Evolutionary conservation across 2,888 invertebrate species (phyloP).

Genomic region (Oasisia sp.): DNA sequence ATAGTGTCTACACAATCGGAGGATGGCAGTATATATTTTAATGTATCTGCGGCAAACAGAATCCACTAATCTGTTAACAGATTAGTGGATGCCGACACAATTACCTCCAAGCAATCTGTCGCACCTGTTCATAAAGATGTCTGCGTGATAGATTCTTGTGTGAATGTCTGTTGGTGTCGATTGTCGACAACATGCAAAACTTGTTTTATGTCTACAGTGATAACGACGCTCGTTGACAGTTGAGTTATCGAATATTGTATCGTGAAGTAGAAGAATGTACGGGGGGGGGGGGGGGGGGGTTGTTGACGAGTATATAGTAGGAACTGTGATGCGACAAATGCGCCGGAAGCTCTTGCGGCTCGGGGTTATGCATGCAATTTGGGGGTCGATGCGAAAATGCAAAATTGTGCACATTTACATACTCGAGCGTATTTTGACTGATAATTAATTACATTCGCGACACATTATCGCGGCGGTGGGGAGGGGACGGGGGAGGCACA

Average conservation of each 20-base stretch:
- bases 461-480: neutral
- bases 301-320: neutral
- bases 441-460: neutral
- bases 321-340: neutral
- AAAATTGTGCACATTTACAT: neutral
- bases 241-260: neutral
- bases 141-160: neutral
- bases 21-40: neutral
- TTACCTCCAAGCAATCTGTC: constrained; percentile 1
- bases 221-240: too few species aligned
- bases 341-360: neutral
- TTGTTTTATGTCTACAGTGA: neutral
- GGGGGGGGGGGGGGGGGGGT: neutral
- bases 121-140: neutral
- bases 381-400: neutral
- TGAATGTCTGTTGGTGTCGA: neutral
- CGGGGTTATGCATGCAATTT: neutral
- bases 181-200: neutral
- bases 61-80: neutral
- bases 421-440: neutral
- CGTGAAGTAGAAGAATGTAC: neutral
- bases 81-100: neutral
- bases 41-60: neutral
- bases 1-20: neutral
- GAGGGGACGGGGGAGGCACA: too few species aligned